Evolutionary conservation across 2,113 vertebrate species (phyloP).

Genomic region (Trichechus manatus): DNA sequence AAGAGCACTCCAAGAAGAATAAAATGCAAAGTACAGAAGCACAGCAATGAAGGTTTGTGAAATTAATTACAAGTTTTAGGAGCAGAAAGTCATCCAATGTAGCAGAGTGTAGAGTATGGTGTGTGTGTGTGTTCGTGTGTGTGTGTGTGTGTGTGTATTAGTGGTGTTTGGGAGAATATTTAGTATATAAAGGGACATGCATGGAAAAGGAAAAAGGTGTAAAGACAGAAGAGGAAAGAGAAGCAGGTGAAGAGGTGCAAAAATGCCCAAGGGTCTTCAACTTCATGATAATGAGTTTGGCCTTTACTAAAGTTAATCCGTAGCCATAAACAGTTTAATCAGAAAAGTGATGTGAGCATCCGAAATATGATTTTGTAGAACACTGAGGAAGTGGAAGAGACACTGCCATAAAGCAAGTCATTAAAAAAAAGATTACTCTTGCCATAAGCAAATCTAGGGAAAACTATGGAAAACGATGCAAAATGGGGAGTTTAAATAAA

Average conservation of each 20-base stretch:
- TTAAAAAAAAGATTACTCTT: constrained; percentile 41
- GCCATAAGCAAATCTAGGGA: background rate
- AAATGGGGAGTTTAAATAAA: background rate
- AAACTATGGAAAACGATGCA: constrained; percentile 48
- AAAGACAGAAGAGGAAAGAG: background rate
- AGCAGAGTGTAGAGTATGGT: too few species aligned
- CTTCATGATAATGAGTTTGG: background rate
- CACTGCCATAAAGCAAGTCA: background rate
- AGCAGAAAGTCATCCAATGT: background rate
- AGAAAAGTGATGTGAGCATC: background rate
- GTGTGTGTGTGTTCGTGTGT: background rate
- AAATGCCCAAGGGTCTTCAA: background rate
- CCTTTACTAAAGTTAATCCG: background rate
- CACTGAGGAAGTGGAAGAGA: background rate
- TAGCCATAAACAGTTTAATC: background rate
- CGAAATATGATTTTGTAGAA: background rate
- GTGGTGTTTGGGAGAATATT: too few species aligned
- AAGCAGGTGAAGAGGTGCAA: background rate
- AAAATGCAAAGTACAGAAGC: background rate
- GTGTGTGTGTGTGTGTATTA: too few species aligned
- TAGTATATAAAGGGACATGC: background rate
- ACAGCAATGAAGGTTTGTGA: background rate
- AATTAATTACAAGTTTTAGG: background rate
- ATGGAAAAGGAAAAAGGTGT: background rate
- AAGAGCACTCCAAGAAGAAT: background rate